Evolutionary conservation across 2,888 invertebrate genomes (phyloP), one percentile per base, ranked within the genome.

Genomic region (Lucinisca nassula): DNA sequence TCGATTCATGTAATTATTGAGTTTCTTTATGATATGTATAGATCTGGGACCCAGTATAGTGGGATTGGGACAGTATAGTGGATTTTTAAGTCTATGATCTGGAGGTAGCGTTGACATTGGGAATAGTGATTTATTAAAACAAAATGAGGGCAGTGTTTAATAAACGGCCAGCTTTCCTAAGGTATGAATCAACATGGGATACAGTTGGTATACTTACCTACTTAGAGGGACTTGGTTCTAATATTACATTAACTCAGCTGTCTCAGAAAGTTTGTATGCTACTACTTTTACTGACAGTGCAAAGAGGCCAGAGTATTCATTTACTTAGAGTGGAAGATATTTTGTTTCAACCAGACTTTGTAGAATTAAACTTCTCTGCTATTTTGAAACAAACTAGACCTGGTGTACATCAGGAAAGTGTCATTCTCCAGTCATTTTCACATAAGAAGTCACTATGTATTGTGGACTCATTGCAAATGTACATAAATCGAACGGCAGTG

Each of bases 11-110:
- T 8, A 37, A n/a, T 83, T 1, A 35, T 84, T 0, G 30, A 4
- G 4, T 84, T 84, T 79, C 67, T 84, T 21, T 79, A 79, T 21
- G 14, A 30, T 17, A 4, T 84, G 21, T 84, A 45, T 58, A 32
- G 58, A 45, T 0, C 38, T 21, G 58, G 74, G 32, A 6, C 35
- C 4, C 12, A 40, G 4, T 79, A 84, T 37, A 58, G 74, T 79
- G 61, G 67, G 0, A 8, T 84, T 12, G 30, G 21, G 14, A 79
- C 74, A 24, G 81, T 74, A 37, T 49, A 45, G 45, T 45, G 45
- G 45, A 45, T 14, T 45, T 45, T 45, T 45, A 45, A 12, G 45
- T 45, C 14, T 45, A 14, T 45, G 45, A 12, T 45, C 45, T 45
- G 45, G 14, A 14, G 45, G 45, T 45, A 8, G 14, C 8, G 10